Evolutionary conservation across 2,113 vertebrate species (phyloP), one percentile per base, ranked within the genome.

Genomic region (Corapipo altera): DNA sequence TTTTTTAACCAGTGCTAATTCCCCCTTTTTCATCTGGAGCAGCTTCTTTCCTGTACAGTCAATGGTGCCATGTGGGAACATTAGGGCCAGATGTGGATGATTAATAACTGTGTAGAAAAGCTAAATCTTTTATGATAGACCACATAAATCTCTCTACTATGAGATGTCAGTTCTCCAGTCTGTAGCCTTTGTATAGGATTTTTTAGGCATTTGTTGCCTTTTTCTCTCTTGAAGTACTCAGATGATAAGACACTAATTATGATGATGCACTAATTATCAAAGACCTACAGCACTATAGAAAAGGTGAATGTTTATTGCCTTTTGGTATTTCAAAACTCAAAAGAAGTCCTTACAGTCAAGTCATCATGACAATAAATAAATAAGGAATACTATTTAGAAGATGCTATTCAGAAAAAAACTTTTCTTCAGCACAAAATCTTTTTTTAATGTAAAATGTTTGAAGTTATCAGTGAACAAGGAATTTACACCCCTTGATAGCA

Each of bases 81-180:
- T 39, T 54, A 95, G 62, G 59, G 82, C 65, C 65, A 80, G 59
- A 93, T 6, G 5, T 61, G 51, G n/a, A 54, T 49, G 33, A 94
- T 82, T 83, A 97, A 91, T 86, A 94, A 79, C 78, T 54, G 8
- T 14, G 18, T 64, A 70, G 48, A 92, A 96, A 96, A 89, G 11
- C 33, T 74, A 85, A 61, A 12, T 71, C 85, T 93, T 80, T 88
- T 76, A 62, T 62, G 62, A 87, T 27, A 95, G 89, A 76, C 26
- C 17, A 72, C 37, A 83, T 88, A 86, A 91, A 73, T 91, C 78
- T 95, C 57, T 76, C 59, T 62, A 39, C 43, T 55, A 16, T 6
- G 21, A 72, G 21, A 75, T 55, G n/a, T 76, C n/a, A 9, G 19
- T 28, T 83, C 32, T 49, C 37, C 8, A 82, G 73, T 24, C 66